These are phyloP conservation scores for Ischnura elegans DNA, from an alignment of 2,888 invertebrate species.

Conservation along the genomic window DNA sequence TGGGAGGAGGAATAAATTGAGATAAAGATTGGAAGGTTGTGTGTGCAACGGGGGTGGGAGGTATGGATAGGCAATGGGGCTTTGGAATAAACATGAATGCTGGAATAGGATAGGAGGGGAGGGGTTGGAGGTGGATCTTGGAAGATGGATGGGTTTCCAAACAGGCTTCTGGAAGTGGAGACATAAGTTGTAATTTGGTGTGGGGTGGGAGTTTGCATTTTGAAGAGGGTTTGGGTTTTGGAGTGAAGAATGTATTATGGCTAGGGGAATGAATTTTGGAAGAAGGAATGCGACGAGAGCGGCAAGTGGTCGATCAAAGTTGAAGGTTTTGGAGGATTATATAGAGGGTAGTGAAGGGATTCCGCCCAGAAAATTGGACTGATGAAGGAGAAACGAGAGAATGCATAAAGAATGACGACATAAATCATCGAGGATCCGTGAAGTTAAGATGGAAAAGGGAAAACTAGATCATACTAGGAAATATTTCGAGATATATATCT, in stretches of 20 bases:
- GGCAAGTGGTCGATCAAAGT: neutral
- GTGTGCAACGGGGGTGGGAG: neutral
- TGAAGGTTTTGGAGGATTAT: neutral
- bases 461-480: no score
- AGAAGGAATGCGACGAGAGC: neutral
- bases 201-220: neutral
- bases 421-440: neutral
- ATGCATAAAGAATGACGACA: neutral
- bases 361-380: neutral
- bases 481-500: no score
- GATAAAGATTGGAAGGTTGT: constrained; percentile 30
- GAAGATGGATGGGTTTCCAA: constrained; percentile 19
- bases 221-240: neutral
- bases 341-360: neutral
- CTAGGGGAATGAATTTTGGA: neutral
- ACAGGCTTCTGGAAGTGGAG: neutral
- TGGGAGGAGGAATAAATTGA: constrained; percentile 16
- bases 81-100: constrained; percentile 1
- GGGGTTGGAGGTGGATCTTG: neutral
- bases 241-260: neutral
- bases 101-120: no score
- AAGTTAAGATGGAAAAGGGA: neutral
- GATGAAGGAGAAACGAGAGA: neutral
- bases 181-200: neutral
- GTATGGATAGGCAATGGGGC: neutral